Percentiles rank a stretch among this genome's conserved stretches.
phyloP scores from a whole-genome alignment of 2,888 invertebrate genomes.

The Cremastinae sp. region DNA sequence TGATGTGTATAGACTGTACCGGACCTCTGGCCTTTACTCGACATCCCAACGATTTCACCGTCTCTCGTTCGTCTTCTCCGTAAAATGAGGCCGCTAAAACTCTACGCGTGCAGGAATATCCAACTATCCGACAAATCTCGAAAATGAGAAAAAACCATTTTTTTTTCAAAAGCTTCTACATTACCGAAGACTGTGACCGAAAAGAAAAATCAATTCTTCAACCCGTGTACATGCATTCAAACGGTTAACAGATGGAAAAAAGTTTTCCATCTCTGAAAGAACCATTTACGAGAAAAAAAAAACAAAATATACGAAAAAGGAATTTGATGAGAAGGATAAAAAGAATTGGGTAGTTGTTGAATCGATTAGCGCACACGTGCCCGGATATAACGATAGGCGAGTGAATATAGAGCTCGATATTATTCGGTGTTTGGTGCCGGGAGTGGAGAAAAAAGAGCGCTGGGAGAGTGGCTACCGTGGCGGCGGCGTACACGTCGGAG shows the following conservation, averaged over 20 bases:
- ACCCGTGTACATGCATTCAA: background rate
- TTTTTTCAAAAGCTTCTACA: too few species aligned
- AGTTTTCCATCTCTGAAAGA: too few species aligned
- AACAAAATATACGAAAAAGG: slow-evolving; percentile 14
- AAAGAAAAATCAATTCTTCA: background rate
- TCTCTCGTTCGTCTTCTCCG: slow-evolving; percentile 20
- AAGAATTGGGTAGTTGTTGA: background rate
- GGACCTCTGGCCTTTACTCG: slow-evolving; percentile 53
- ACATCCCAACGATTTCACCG: slow-evolving; percentile 30
- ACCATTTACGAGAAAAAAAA: background rate
- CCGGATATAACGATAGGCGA: slow-evolving; percentile 7
- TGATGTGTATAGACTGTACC: slow-evolving; percentile 17
- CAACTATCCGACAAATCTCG: background rate
- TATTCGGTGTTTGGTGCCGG: background rate
- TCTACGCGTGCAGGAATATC: background rate
- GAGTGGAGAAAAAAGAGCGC: slow-evolving; percentile 32
- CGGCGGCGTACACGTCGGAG: slow-evolving; percentile 46
- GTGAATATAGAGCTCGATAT: slow-evolving; percentile 30
- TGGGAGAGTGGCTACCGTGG: slow-evolving; percentile 30
- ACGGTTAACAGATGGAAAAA: too few species aligned
- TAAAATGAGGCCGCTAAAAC: slow-evolving; percentile 14
- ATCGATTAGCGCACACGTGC: slow-evolving; percentile 22
- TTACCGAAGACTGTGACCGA: background rate
- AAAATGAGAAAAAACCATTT: background rate
- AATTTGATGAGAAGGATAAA: background rate